These are phyloP conservation scores for Aspidapion aeneum DNA, from an alignment of 2,888 invertebrate species.

Conservation along the genomic window DNA sequence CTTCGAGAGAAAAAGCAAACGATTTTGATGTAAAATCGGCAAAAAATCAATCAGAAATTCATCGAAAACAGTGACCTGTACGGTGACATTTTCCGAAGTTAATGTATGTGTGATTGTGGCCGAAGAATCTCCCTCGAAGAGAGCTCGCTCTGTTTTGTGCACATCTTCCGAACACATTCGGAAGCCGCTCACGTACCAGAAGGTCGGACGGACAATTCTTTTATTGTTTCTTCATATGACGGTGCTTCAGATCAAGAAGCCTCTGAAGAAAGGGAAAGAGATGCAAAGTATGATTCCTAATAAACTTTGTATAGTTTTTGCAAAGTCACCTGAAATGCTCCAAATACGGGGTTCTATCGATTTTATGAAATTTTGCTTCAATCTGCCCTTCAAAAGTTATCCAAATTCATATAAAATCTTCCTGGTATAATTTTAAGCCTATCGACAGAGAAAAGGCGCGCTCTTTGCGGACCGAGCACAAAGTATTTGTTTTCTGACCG, in stretches of 20 bases:
- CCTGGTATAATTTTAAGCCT: too few species aligned
- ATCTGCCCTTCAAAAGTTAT: too few species aligned
- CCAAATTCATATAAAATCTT: too few species aligned
- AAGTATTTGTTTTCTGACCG: too few species aligned
- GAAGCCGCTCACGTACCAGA: constrained; percentile 26
- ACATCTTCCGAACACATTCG: constrained; percentile 19
- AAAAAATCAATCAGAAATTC: background rate
- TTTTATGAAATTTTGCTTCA: too few species aligned
- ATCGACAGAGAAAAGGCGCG: too few species aligned
- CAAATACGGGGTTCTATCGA: too few species aligned
- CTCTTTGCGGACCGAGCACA: too few species aligned
- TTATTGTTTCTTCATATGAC: constrained; percentile 18
- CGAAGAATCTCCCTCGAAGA: constrained; percentile 19
- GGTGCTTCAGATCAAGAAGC: background rate
- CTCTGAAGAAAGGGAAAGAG: background rate
- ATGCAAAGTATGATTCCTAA: too few species aligned
- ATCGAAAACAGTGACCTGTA: constrained; percentile 16
- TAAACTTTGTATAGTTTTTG: too few species aligned
- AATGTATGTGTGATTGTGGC: constrained; percentile 25
- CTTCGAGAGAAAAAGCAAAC: background rate
- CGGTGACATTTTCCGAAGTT: constrained; percentile 24
- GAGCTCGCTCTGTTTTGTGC: constrained; percentile 20
- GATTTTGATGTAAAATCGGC: background rate
- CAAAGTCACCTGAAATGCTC: too few species aligned
- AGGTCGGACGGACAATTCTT: constrained; percentile 27